Evolutionary conservation across 2,888 invertebrate genomes (phyloP), one percentile per base, ranked within the genome.

Genomic region (Parochlus steinenii): DNA sequence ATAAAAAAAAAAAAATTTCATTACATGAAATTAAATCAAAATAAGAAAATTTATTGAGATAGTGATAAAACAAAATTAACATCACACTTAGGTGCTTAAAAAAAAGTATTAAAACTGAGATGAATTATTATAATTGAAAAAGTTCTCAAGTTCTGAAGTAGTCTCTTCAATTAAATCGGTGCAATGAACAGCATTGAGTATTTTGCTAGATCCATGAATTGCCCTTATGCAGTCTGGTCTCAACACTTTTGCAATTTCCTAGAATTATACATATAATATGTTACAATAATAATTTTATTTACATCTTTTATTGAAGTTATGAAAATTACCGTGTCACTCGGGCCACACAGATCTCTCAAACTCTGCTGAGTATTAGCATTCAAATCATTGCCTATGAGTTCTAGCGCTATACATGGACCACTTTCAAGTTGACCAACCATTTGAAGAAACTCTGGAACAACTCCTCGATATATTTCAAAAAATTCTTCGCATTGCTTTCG

Each of bases 91-190:
- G 12, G 28, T 28, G 28, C 28, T n/a, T 14, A 4, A 14, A 28
- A 28, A 26, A 23, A 23, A 23, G 10, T 23, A 26, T n/a, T n/a
- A n/a, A n/a, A n/a, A n/a, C n/a, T n/a, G n/a, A n/a, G n/a, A n/a
- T n/a, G n/a, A n/a, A n/a, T n/a, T n/a, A n/a, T 26, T 5, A 26
- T 26, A 11, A n/a, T 77, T 79, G 52, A 81, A 82, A 54, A 81
- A 73, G 56, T 80, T 80, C 56, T 80, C 78, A 35, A 80, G 64
- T 66, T 93, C 93, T 36, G 87, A 56, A 17, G 71, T 51, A 1
- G 81, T 80, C 60, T 93, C 92, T 52, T 90, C 89, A 0, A 78
- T 70, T 38, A 93, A 63, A 63, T 93, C 93, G 15, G 93, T 92
- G 53, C 92, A 92, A 55, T 93, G 93, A 6, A 93, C 64, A 4